Percentiles rank a stretch among this genome's conserved stretches.
phyloP scores from a whole-genome alignment of 2,113 vertebrate genomes.

The Mus pahari region DNA sequence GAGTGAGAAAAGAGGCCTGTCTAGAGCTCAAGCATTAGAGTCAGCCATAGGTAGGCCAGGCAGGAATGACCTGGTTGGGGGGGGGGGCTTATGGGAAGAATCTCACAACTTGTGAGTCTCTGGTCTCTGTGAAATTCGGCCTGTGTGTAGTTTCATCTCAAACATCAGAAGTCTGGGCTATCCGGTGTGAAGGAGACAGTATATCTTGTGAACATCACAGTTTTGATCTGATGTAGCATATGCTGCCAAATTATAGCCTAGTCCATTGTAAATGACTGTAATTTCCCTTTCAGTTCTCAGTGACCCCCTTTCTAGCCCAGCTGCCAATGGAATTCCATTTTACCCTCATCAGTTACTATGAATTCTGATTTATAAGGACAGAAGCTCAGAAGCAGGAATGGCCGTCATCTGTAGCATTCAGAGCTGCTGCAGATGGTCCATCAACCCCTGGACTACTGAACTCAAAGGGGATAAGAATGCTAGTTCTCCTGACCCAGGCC shows the following conservation, averaged over 20 bases:
- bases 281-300: background rate
- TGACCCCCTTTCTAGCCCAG: background rate
- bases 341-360: background rate
- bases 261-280: background rate
- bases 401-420: background rate
- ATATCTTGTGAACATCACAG: background rate
- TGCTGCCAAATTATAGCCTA: background rate
- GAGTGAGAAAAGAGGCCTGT: background rate
- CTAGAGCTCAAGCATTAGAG: background rate
- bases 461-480: no score
- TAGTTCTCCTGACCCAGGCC: background rate
- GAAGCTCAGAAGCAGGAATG: background rate
- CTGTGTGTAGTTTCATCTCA: background rate
- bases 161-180: background rate
- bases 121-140: background rate
- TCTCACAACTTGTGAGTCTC: background rate
- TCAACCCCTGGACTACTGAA: background rate
- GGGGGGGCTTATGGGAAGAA: background rate
- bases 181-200: background rate
- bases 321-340: background rate
- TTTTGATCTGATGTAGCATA: background rate
- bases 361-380: background rate
- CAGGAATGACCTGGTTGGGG: background rate
- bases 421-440: background rate
- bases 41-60: background rate